Evolutionary conservation across 2,888 invertebrate genomes (phyloP).

Genomic region (Ctenicera cuprea): DNA sequence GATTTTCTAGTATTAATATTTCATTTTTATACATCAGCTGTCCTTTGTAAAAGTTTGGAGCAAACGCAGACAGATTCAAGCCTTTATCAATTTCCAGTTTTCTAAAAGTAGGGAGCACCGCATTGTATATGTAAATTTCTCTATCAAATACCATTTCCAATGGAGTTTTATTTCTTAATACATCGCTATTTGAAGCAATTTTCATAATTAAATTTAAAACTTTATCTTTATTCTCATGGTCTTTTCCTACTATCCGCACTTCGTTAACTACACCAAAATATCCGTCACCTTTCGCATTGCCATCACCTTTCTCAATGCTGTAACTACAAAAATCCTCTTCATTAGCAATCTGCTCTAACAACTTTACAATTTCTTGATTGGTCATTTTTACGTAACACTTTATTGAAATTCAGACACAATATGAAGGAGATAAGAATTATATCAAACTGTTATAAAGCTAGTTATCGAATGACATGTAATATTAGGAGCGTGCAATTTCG

Average conservation of each 20-base stretch:
- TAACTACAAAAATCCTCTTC: constrained; percentile 37
- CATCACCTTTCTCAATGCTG: constrained; percentile 44
- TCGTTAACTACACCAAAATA: constrained; percentile 59
- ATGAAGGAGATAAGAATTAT: too few relatives aligned
- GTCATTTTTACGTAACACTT: too few relatives aligned
- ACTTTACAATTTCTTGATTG: too few relatives aligned
- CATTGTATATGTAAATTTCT: constrained; percentile 23
- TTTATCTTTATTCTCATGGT: constrained; percentile 41
- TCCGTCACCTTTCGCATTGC: constrained; percentile 59
- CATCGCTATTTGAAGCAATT: constrained; percentile 25
- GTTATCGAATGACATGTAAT: too few relatives aligned
- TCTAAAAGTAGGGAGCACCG: background rate
- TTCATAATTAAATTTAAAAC: constrained; percentile 46
- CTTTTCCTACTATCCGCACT: constrained; percentile 52
- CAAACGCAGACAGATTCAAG: background rate
- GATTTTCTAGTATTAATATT: constrained; percentile 29
- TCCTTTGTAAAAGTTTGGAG: constrained; percentile 20
- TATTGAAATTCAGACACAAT: too few relatives aligned
- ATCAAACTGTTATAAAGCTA: too few relatives aligned
- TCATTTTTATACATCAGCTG: background rate
- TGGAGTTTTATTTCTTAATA: background rate
- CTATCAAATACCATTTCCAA: background rate
- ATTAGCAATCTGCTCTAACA: background rate
- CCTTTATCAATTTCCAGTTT: constrained; percentile 23
- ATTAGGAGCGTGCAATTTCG: too few relatives aligned